Evolutionary conservation across 2,797 vertebrate genomes (phyloP), one percentile per base, ranked within the genome.

Genomic region (Neopelma chrysocephalum): DNA sequence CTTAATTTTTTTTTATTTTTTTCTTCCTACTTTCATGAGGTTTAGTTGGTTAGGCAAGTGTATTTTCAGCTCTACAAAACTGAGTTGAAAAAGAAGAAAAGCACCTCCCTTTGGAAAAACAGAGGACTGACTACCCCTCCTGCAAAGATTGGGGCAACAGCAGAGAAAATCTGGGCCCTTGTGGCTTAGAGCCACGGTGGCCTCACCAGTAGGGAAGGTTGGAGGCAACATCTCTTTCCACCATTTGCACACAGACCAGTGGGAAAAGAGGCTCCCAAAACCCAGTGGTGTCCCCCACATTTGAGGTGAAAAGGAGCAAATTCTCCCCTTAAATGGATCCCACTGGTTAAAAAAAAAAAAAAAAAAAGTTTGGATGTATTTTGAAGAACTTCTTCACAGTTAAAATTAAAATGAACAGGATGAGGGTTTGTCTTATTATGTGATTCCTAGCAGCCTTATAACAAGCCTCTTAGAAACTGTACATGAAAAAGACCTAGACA

Each of bases 141-240:
- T 65, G 7, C 18, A 72, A 73, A 75, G 6, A 2, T 1, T 92
- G 25, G 21, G 16, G 15, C 11, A 69, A 26, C 8, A 53, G 8
- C 15, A 64, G 50, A 57, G 31, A 16, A 86, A 50, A 61, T 7
- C 22, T 64, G 21, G 3, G 3, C 4, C 5, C 14, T 69, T 42
- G 34, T 50, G 21, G 18, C 6, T 85, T 42, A 32, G 6, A 81
- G 32, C 10, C 11, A 16, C 31, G 0, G 1, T 23, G 26, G 13
- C 11, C 27, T 81, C 38, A 6, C 3, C 3, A 2, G 6, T 0
- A 3, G 11, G 7, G 7, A 1, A 42, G 38, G 1, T 0, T 38
- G 5, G 5, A 2, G 5, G 2, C 9, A 82, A 15, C 4, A 62
- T 2, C 12, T 87, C 26, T 71, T 86, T 8, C 21, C 10, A 64